phyloP scores from a whole-genome alignment of 2,113 vertebrate species.

The Scophthalmus maximus region DNA sequence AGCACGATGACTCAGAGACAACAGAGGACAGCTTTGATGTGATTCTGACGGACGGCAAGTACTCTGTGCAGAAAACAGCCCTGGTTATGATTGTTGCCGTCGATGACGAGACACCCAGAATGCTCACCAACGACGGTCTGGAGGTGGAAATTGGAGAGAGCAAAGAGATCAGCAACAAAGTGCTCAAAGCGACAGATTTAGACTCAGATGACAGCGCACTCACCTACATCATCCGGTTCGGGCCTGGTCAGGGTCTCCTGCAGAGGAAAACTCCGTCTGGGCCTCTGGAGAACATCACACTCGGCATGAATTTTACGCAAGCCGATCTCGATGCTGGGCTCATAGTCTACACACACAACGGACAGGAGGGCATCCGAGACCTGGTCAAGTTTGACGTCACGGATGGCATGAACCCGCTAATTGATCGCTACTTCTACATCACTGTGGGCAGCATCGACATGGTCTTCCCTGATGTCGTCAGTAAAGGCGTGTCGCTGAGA shows the following conservation, averaged over 20 bases:
- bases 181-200: slow-evolving; percentile 92
- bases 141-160: slow-evolving; percentile 91
- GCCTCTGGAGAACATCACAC: slow-evolving; percentile 86
- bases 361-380: slow-evolving; percentile 90
- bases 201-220: slow-evolving; percentile 92
- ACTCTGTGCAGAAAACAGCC: slow-evolving; percentile 83
- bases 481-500: slow-evolving; percentile 93
- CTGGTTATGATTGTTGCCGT: slow-evolving; percentile 88
- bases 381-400: slow-evolving; percentile 96
- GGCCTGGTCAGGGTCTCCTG: slow-evolving; percentile 88
- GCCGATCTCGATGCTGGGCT: slow-evolving; percentile 88
- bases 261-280: slow-evolving; percentile 82
- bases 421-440: slow-evolving; percentile 95
- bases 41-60: slow-evolving; percentile 89
- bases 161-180: slow-evolving; percentile 86
- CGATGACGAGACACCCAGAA: slow-evolving; percentile 94
- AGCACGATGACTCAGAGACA: slow-evolving; percentile 95
- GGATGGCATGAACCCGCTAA: slow-evolving; percentile 91
- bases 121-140: slow-evolving; percentile 93
- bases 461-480: slow-evolving; percentile 94
- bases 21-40: slow-evolving; percentile 91
- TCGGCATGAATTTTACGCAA: slow-evolving; percentile 96
- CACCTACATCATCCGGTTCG: slow-evolving; percentile 86
- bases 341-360: slow-evolving; percentile 88
- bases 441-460: slow-evolving; percentile 88